phyloP scores from a whole-genome alignment of 2,797 vertebrate genomes.

The Vultur gryphus region DNA sequence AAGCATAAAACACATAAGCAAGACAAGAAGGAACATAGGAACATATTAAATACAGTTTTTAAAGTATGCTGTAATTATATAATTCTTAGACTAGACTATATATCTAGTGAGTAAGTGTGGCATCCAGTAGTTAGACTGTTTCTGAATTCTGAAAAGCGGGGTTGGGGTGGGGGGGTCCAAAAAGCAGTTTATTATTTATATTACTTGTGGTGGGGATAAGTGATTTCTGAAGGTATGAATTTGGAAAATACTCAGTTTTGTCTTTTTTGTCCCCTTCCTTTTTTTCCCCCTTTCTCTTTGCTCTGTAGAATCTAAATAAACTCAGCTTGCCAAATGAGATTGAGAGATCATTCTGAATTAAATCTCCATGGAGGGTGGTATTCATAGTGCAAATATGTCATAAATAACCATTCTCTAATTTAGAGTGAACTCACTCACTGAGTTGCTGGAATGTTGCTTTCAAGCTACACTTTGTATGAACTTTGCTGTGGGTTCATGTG shows the following conservation, averaged over 20 bases:
- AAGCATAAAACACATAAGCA: neutral
- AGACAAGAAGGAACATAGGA: neutral
- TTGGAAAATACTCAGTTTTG: neutral
- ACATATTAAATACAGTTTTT: neutral
- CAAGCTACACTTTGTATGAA: conserved; percentile 11
- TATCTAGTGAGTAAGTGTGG: neutral
- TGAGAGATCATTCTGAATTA: neutral
- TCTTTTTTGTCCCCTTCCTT: neutral
- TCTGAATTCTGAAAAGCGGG: neutral
- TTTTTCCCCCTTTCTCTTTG: neutral
- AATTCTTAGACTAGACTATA: neutral
- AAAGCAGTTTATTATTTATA: neutral
- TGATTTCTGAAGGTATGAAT: neutral
- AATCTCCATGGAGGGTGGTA: neutral
- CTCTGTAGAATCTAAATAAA: neutral
- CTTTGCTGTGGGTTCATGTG: conserved; percentile 7
- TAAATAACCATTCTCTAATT: conserved; percentile 20
- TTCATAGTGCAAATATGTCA: neutral
- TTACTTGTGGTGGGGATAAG: neutral
- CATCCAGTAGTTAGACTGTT: neutral
- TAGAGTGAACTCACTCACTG: neutral
- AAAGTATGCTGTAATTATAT: neutral
- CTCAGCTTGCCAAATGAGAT: neutral
- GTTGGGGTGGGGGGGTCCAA: neutral
- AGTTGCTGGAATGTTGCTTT: conserved; percentile 29